Percentiles rank a stretch among this genome's conserved stretches.
Conservation (phyloP, 2,888 invertebrate species). For the Lycocerus yunnanus region DNA sequence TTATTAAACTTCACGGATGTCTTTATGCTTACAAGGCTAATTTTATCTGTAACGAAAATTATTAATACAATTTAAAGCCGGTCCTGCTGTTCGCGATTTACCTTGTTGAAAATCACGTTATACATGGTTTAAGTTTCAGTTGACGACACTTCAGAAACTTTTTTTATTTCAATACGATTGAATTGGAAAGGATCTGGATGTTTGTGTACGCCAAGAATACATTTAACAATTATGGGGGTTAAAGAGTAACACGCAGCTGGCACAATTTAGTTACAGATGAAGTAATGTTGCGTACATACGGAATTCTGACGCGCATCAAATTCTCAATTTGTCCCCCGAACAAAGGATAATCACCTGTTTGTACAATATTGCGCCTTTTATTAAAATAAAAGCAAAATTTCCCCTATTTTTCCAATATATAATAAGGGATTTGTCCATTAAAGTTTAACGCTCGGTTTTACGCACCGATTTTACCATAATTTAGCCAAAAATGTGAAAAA, state of each 20-base stretch:
- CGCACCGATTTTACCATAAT: slow-evolving; percentile 31
- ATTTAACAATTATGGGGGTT: slow-evolving; percentile 4
- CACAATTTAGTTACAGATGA: slow-evolving; percentile 48
- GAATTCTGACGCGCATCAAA: slow-evolving; percentile 50
- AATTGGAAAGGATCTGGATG: neutral
- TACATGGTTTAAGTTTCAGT: neutral
- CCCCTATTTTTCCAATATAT: slow-evolving; percentile 26
- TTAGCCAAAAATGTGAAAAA: slow-evolving; percentile 9
- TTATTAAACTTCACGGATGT: slow-evolving; percentile 34
- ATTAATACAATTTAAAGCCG: neutral
- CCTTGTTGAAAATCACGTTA: neutral
- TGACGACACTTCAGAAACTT: neutral
- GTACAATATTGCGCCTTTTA: slow-evolving; percentile 42
- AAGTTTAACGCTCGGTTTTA: slow-evolving; percentile 42
- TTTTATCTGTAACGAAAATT: neutral
- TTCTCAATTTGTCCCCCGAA: slow-evolving; percentile 51
- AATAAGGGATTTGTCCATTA: slow-evolving; percentile 32
- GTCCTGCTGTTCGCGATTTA: neutral
- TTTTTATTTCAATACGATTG: neutral
- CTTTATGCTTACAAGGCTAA: slow-evolving; percentile 1
- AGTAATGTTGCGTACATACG: slow-evolving; percentile 42
- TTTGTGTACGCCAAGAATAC: neutral
- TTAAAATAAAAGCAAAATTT: slow-evolving; percentile 35
- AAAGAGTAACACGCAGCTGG: slow-evolving; percentile 44
- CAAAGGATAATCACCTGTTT: slow-evolving; percentile 53